Percentiles rank a stretch among this genome's conserved stretches.
phyloP scores from a whole-genome alignment of 2,797 vertebrate genomes.

The Pristis pectinata region DNA sequence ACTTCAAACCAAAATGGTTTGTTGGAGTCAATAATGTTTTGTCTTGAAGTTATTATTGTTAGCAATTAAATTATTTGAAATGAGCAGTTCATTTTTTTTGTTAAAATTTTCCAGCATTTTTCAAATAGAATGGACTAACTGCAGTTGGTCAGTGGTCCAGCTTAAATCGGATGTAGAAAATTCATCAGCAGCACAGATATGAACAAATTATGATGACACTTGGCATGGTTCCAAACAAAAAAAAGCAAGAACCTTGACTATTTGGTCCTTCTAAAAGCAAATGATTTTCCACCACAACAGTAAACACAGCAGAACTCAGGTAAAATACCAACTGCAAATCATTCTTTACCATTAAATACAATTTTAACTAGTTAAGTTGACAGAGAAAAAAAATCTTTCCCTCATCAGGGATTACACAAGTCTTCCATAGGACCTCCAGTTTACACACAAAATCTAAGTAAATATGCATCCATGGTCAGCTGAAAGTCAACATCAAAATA shows the following conservation, averaged over 20 bases:
- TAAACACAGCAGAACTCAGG: neutral
- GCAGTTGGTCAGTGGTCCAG: no score
- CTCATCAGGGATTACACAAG: neutral
- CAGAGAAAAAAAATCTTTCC: neutral
- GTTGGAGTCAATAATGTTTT: neutral
- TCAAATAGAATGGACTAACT: neutral
- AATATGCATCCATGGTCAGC: neutral
- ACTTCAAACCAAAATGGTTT: neutral
- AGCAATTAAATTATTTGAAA: neutral
- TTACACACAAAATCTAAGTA: neutral
- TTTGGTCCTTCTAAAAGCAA: neutral
- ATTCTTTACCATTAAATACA: neutral
- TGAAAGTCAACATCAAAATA: neutral
- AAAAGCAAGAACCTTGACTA: neutral
- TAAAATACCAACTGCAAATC: neutral
- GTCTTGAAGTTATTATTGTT: neutral
- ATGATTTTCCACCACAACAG: neutral
- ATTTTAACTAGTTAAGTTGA: neutral
- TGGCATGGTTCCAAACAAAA: neutral
- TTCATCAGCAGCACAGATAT: neutral
- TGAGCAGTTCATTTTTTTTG: neutral
- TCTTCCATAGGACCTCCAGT: neutral
- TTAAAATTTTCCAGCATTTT: neutral
- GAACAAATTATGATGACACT: neutral
- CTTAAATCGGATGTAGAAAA: neutral